Evolutionary conservation across 2,888 invertebrate species (phyloP).

Genomic region (Clostera curtula): DNA sequence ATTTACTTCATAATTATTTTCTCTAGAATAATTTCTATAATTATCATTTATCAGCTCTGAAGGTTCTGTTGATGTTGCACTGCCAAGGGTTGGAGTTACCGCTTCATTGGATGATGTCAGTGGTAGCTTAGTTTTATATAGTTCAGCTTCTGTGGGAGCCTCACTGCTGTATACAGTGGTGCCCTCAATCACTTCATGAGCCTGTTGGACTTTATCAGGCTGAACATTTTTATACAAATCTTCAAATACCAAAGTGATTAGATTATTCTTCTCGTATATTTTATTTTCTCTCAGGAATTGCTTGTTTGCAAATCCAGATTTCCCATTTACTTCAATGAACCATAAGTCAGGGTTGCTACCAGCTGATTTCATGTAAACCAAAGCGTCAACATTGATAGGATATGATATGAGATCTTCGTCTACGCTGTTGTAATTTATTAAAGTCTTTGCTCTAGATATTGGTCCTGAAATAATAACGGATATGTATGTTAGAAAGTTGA

Average conservation of each 20-base stretch:
- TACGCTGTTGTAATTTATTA: conserved; percentile 70
- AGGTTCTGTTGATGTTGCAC: conserved; percentile 12
- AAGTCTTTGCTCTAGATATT: conserved; percentile 77
- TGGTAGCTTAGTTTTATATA: conserved; percentile 22
- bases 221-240: conserved; percentile 29
- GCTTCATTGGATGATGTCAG: conserved; percentile 15
- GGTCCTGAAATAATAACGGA: conserved; percentile 62
- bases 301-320: conserved; percentile 79
- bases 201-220: conserved; percentile 56
- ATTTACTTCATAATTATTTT: conserved; percentile 7
- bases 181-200: conserved; percentile 78
- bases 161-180: conserved; percentile 75
- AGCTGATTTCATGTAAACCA: conserved; percentile 82
- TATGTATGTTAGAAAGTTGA: conserved; percentile 27
- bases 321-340: conserved; percentile 81
- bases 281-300: conserved; percentile 76
- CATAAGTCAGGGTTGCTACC: conserved; percentile 76
- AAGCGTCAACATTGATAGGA: conserved; percentile 69
- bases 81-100: conserved; percentile 17
- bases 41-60: conserved; percentile 9
- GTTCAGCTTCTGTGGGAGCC: conserved; percentile 17
- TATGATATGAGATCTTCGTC: conserved; percentile 77
- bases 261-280: conserved; percentile 53
- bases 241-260: conserved; percentile 40
- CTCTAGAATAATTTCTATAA: conserved; percentile 11